Evolutionary conservation across 2,113 vertebrate species (phyloP), one percentile per base, ranked within the genome.

Genomic region (Noturus placidus): DNA sequence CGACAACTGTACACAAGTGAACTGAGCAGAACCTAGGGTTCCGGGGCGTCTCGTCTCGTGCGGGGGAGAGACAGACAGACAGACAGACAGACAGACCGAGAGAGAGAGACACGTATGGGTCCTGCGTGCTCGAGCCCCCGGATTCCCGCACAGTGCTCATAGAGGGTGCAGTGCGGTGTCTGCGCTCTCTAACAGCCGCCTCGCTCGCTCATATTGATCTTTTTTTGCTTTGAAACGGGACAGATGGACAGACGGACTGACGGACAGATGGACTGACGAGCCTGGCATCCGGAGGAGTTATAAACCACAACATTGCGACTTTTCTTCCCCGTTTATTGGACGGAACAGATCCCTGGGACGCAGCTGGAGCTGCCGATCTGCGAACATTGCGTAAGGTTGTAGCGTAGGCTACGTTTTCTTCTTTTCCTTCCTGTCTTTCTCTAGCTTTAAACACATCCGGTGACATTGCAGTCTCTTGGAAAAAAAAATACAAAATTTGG

Each of bases 381-480:
- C 91, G 92, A 90, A 87, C 93, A 92, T 87, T 82, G 82, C 93
- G 90, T 92, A 93, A 93, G 94, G 87, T 89, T 91, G 91, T 90
- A 89, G 92, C 92, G 92, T 94, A 91, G 92, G 90, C 90, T 92
- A 91, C 93, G 93, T 14, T 27, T 27, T 82, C 79, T 56, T 25
- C 79, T 5, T 38, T 27, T 22, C 33, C 33, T 13, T 33, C 1
- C 52, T 56, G 77, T 92, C 82, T 92, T 92, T 91, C 88, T 90
- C 90, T 92, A 91, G 91, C 91, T 92, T 90, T 86, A 88, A 90
- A 50, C 65, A 92, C 57, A 86, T 88, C 91, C 13, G 91, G 93
- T 96, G 95, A 95, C 95, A 94, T 93, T 95, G 95, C 95, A 94
- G 92, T 95, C 91, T 94, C 92, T 85, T 67, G 88, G 91, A 85